Evolutionary conservation across 2,888 invertebrate species (phyloP).

Genomic region (Neoascia interrupta): DNA sequence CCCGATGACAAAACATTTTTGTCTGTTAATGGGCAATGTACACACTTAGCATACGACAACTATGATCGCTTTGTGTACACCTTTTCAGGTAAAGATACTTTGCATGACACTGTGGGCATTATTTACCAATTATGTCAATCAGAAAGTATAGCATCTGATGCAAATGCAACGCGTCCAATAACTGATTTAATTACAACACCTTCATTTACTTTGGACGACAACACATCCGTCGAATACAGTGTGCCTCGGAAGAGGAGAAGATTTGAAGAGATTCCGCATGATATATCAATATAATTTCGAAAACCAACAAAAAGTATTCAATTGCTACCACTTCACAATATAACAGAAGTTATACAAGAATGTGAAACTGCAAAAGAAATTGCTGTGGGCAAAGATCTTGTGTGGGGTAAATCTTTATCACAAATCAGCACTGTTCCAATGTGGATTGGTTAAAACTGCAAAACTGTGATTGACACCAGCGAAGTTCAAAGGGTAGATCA

Average conservation of each 20-base stretch:
- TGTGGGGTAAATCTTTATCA: background rate
- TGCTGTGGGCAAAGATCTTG: background rate
- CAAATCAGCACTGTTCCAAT: slow-evolving; percentile 1
- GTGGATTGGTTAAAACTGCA: slow-evolving; percentile 20
- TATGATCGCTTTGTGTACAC: slow-evolving; percentile 18
- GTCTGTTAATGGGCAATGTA: background rate
- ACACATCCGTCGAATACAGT: too few species aligned
- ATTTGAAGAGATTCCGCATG: background rate
- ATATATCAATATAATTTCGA: background rate
- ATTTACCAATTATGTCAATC: slow-evolving; percentile 4
- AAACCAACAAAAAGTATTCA: background rate
- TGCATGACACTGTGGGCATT: too few species aligned
- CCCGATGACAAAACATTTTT: too few species aligned
- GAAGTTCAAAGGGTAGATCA: too few species aligned
- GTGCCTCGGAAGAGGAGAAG: slow-evolving; percentile 2
- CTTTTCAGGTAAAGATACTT: slow-evolving; percentile 4
- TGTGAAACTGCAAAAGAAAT: background rate
- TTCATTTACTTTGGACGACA: too few species aligned
- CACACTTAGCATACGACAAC: too few species aligned
- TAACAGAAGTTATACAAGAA: background rate
- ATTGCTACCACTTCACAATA: background rate
- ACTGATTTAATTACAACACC: too few species aligned
- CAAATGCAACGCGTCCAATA: background rate
- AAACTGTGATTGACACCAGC: too few species aligned
- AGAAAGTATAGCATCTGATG: background rate